These are phyloP conservation scores for Pseudonaja textilis DNA, from an alignment of 2,113 vertebrate genomes.

Conservation along the genomic window DNA sequence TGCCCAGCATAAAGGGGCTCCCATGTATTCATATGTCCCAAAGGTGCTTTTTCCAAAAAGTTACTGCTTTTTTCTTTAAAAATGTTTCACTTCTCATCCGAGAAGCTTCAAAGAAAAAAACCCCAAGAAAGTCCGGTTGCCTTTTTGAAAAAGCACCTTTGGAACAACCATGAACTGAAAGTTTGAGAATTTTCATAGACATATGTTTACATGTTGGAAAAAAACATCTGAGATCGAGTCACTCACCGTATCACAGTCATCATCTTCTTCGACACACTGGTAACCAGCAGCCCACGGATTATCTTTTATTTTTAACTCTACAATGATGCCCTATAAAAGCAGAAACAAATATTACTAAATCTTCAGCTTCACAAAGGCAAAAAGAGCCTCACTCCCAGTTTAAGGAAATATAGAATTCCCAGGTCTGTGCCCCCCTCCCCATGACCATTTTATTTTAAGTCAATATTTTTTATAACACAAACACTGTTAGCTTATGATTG, in stretches of 20 bases:
- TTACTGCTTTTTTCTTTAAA: neutral
- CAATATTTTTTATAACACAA: neutral
- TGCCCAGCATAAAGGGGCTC: neutral
- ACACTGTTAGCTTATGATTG: neutral
- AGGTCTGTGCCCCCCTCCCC: neutral
- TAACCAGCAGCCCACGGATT: conserved; percentile 77
- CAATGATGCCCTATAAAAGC: conserved; percentile 80
- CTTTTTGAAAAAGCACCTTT: neutral
- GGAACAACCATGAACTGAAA: neutral
- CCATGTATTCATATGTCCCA: neutral
- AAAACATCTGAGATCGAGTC: fast-evolving
- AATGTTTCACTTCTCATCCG: neutral
- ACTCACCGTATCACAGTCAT: conserved; percentile 84
- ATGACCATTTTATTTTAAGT: neutral
- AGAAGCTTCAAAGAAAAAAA: neutral
- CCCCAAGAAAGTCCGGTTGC: neutral
- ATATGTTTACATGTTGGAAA: neutral
- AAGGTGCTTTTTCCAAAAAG: neutral
- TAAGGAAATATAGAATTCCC: neutral
- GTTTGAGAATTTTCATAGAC: neutral
- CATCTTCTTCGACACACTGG: conserved; percentile 87
- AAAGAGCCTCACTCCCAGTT: neutral
- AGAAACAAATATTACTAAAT: neutral
- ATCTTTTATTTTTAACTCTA: conserved; percentile 79
- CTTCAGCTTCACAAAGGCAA: neutral